Evolutionary conservation across 2,797 vertebrate species (phyloP).

Genomic region (Fringilla coelebs): DNA sequence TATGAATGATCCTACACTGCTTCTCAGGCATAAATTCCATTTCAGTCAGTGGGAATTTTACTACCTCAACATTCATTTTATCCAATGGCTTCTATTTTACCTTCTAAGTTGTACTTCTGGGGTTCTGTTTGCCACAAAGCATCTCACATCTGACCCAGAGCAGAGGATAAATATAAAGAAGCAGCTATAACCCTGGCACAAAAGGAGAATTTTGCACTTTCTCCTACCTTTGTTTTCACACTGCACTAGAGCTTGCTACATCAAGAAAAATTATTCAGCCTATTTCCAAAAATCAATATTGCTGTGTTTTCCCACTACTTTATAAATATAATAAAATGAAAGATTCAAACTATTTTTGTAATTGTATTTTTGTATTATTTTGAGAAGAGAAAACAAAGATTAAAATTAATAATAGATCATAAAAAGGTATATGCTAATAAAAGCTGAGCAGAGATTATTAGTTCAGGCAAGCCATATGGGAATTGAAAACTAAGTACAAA

Average conservation of each 20-base stretch:
- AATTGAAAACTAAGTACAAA: not conserved
- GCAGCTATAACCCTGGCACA: not conserved
- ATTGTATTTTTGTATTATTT: not conserved
- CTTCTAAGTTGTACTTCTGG: not conserved
- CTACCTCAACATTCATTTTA: not conserved
- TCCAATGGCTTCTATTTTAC: not conserved
- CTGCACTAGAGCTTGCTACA: not conserved
- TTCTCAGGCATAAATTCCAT: not conserved
- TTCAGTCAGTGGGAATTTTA: not conserved
- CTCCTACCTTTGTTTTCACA: not conserved
- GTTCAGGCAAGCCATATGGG: not conserved
- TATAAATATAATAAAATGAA: not conserved
- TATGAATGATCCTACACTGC: not conserved
- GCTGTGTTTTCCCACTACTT: not conserved
- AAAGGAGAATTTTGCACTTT: not conserved
- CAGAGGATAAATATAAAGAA: not conserved
- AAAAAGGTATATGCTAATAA: not conserved
- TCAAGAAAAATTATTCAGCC: not conserved
- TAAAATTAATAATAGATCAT: not conserved
- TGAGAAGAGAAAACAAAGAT: not conserved
- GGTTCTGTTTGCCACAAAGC: not conserved
- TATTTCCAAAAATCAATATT: not conserved
- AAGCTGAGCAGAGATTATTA: not conserved
- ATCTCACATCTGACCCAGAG: not conserved
- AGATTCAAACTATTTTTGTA: not conserved